Evolutionary conservation across 2,797 vertebrate genomes (phyloP).

Genomic region (Oreonectes daqikongensis): DNA sequence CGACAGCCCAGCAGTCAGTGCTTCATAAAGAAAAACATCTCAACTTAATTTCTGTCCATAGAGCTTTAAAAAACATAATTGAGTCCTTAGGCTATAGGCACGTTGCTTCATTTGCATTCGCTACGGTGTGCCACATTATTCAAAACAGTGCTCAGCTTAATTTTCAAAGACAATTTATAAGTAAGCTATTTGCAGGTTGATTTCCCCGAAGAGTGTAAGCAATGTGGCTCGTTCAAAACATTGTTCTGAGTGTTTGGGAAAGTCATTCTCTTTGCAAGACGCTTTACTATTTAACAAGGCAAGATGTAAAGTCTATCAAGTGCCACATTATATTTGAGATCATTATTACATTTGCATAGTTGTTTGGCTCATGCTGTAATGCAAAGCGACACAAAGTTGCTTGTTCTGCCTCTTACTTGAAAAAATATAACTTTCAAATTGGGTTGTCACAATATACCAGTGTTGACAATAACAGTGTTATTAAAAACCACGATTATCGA

Average conservation of each 20-base stretch:
- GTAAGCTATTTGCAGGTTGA: not conserved
- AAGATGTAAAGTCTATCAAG: not conserved
- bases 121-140: not conserved
- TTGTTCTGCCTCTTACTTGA: not conserved
- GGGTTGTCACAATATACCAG: too few relatives aligned
- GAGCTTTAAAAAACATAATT: not conserved
- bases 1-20: not conserved
- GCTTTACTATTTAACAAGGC: not conserved
- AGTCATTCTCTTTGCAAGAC: not conserved
- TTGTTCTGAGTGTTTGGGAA: not conserved
- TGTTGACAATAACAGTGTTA: too few relatives aligned
- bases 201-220: not conserved
- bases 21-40: constrained; percentile 3
- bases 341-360: not conserved
- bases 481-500: too few relatives aligned
- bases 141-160: not conserved
- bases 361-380: not conserved
- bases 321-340: not conserved
- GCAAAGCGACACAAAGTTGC: not conserved
- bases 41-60: not conserved
- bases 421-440: too few relatives aligned
- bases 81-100: constrained; percentile 3
- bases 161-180: not conserved
- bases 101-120: not conserved
- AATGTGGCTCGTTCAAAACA: not conserved